phyloP scores from a whole-genome alignment of 2,888 invertebrate genomes.

The Agonopterix arenella region DNA sequence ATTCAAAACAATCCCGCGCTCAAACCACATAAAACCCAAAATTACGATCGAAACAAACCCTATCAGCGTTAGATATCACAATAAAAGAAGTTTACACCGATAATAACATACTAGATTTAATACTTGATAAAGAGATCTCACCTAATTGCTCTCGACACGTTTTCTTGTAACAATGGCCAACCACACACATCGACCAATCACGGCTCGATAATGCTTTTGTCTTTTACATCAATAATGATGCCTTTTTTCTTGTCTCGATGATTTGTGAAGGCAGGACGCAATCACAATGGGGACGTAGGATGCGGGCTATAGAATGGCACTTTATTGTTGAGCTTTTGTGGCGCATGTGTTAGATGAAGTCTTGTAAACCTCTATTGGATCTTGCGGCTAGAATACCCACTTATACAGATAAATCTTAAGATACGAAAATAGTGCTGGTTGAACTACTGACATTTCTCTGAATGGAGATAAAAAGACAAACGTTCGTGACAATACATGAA shows the following conservation, averaged over 20 bases:
- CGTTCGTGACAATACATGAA: slow-evolving; percentile 7
- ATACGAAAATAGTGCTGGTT: background rate
- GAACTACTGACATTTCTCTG: slow-evolving; percentile 7
- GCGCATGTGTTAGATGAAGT: slow-evolving; percentile 31
- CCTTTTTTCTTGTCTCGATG: slow-evolving; percentile 51
- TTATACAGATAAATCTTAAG: background rate
- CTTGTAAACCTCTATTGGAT: slow-evolving; percentile 7
- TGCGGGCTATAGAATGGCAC: slow-evolving; percentile 67
- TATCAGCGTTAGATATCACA: slow-evolving; percentile 21
- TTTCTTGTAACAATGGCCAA: slow-evolving; percentile 30
- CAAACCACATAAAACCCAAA: slow-evolving; percentile 12
- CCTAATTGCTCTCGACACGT: slow-evolving; percentile 43
- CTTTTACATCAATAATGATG: slow-evolving; percentile 54
- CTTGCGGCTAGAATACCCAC: no score
- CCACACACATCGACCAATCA: slow-evolving; percentile 70
- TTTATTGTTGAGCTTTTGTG: slow-evolving; percentile 56
- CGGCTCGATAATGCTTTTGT: slow-evolving; percentile 51
- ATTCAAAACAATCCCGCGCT: background rate
- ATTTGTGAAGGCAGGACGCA: slow-evolving; percentile 70
- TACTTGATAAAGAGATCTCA: slow-evolving; percentile 43
- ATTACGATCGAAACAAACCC: slow-evolving; percentile 11
- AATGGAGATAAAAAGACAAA: slow-evolving; percentile 26
- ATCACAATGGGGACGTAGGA: slow-evolving; percentile 62
- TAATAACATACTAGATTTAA: slow-evolving; percentile 20
- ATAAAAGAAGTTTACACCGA: slow-evolving; percentile 23